Conservation (phyloP, 2,797 vertebrate species). For the Epinephelus awoara region DNA sequence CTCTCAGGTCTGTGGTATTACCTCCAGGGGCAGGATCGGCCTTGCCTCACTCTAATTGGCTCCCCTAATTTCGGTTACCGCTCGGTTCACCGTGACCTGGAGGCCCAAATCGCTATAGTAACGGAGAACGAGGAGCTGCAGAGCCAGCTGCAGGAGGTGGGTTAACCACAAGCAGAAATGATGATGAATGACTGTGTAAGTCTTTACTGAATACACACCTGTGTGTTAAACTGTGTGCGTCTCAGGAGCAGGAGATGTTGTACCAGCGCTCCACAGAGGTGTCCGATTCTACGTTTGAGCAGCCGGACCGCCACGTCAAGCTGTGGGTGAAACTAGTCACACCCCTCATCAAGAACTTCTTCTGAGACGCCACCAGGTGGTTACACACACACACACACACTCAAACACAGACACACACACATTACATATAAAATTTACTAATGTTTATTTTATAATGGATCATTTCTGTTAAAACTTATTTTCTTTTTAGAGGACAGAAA, state of each 20-base stretch:
- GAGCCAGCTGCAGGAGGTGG: conserved; percentile 93
- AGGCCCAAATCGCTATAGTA: conserved; percentile 96
- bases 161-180: conserved; percentile 21
- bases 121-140: conserved; percentile 93
- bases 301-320: conserved; percentile 91
- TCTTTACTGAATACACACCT: conserved; percentile 41
- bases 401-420: too few species aligned
- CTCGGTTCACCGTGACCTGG: conserved; percentile 96
- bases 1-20: conserved; percentile 96
- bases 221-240: conserved; percentile 18
- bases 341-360: conserved; percentile 98
- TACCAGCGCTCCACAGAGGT: conserved; percentile 90
- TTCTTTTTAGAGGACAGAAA: too few species aligned
- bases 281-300: conserved; percentile 91
- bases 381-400: neutral
- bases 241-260: conserved; percentile 93
- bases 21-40: conserved; percentile 90
- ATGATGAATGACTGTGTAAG: conserved; percentile 35
- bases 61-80: conserved; percentile 99
- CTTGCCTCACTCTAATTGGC: conserved; percentile 97
- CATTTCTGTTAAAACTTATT: too few species aligned
- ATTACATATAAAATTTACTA: too few species aligned
- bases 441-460: too few species aligned
- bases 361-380: conserved; percentile 83
- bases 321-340: conserved; percentile 98